phyloP scores from a whole-genome alignment of 2,113 vertebrate species.

The Lepus timidus region DNA sequence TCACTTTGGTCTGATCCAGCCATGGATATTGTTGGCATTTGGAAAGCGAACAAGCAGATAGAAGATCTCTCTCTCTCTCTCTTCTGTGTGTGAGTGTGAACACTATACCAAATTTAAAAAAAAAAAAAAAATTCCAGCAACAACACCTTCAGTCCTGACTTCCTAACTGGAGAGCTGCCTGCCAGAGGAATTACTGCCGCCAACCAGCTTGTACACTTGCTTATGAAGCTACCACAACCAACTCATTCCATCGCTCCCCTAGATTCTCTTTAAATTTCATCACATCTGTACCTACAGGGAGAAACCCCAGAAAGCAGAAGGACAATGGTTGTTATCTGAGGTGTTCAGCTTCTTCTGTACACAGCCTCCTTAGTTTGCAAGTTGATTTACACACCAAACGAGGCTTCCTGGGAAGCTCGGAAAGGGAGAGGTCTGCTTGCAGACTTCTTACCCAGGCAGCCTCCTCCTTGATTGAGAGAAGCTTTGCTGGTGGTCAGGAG shows the following conservation, averaged over 20 bases:
- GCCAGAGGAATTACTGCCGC: accelerated
- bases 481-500: neutral
- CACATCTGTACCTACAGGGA: neutral
- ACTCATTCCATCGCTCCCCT: neutral
- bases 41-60: too few species aligned
- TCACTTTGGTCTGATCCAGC: too few species aligned
- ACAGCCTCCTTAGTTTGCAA: neutral
- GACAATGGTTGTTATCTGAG: neutral
- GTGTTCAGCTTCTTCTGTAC: neutral
- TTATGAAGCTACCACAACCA: neutral
- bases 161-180: neutral
- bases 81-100: too few species aligned
- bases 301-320: neutral
- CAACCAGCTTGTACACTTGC: neutral
- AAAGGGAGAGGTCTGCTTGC: neutral
- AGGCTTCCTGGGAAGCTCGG: neutral
- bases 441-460: neutral
- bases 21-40: too few species aligned
- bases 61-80: too few species aligned
- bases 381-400: neutral
- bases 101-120: too few species aligned
- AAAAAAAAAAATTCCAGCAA: too few species aligned
- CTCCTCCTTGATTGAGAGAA: accelerated
- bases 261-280: neutral
- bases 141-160: neutral